Evolutionary conservation across 2,888 invertebrate species (phyloP).

Genomic region (Hemaris fuciformis): DNA sequence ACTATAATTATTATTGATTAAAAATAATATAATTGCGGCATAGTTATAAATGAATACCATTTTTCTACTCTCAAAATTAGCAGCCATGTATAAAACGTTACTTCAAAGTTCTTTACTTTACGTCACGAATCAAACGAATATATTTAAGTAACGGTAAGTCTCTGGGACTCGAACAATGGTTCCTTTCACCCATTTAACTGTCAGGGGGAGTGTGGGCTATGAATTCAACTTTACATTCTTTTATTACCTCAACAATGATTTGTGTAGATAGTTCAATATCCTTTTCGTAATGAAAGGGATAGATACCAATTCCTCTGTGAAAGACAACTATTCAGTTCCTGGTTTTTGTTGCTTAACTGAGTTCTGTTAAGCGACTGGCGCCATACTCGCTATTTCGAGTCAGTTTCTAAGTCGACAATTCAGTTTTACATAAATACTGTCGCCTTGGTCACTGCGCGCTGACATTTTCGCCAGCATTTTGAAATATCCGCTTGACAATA

Average conservation of each 20-base stretch:
- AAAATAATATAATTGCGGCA: too few species aligned
- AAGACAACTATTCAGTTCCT: conserved; percentile 22
- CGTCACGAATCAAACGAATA: conserved; percentile 14
- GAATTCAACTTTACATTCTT: neutral
- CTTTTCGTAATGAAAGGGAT: neutral
- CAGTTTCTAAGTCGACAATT: neutral
- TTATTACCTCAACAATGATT: neutral
- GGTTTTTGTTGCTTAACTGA: conserved; percentile 7
- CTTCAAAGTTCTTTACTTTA: neutral
- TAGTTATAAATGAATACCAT: too few species aligned
- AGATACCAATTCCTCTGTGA: conserved; percentile 16
- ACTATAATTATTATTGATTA: too few species aligned
- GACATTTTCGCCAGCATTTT: neutral
- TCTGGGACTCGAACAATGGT: conserved; percentile 40
- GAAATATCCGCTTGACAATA: conserved; percentile 3
- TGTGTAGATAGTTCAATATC: too few species aligned
- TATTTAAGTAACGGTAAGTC: conserved; percentile 49
- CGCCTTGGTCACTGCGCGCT: neutral
- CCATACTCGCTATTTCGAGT: neutral
- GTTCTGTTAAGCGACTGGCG: neutral
- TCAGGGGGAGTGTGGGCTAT: neutral
- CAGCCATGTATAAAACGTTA: too few species aligned
- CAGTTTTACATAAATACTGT: neutral
- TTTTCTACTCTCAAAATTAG: too few species aligned
- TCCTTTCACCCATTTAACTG: conserved; percentile 27